These are phyloP conservation scores for Aurelia aurita complex sp. Pacific DNA, from an alignment of 30 jellyfish, hydroid and myxozoan genomes.

Conservation along the genomic window DNA sequence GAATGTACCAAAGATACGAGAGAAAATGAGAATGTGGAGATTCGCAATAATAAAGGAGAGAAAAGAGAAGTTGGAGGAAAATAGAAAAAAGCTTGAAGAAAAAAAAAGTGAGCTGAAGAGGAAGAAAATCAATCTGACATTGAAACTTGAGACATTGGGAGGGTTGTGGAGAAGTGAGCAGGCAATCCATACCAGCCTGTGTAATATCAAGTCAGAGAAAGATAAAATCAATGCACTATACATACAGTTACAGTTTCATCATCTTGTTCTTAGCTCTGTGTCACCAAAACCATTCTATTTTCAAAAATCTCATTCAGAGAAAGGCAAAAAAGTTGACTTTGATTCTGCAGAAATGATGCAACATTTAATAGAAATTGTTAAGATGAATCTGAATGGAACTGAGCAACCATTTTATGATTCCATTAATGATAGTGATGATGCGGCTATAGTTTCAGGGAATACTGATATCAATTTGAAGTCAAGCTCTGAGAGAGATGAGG, in stretches of 20 bases:
- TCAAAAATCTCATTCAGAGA: too few relatives aligned
- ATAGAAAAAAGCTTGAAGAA: slow-evolving; percentile 1
- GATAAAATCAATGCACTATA: too few relatives aligned
- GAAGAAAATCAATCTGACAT: too few relatives aligned
- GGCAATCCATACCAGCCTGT: background rate
- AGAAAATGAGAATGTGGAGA: slow-evolving; percentile 27
- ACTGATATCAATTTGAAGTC: background rate
- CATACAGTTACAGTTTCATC: too few relatives aligned
- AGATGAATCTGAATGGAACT: slow-evolving; percentile 1
- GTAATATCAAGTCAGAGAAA: too few relatives aligned
- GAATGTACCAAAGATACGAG: slow-evolving; percentile 20
- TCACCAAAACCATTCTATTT: too few relatives aligned
- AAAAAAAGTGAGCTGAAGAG: slow-evolving; percentile 9
- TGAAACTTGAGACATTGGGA: too few relatives aligned
- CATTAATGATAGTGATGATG: background rate
- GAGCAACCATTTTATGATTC: background rate
- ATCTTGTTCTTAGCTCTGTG: too few relatives aligned
- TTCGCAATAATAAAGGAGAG: background rate
- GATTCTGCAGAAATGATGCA: too few relatives aligned
- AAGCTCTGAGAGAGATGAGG: background rate
- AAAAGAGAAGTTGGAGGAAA: slow-evolving; percentile 9
- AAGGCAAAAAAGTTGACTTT: too few relatives aligned
- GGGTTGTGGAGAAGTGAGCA: background rate
- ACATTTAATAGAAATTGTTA: slow-evolving; percentile 10
- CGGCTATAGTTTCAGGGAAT: background rate